These are phyloP conservation scores for Pollenia amentaria DNA, from an alignment of 2,888 invertebrate species.

Conservation along the genomic window DNA sequence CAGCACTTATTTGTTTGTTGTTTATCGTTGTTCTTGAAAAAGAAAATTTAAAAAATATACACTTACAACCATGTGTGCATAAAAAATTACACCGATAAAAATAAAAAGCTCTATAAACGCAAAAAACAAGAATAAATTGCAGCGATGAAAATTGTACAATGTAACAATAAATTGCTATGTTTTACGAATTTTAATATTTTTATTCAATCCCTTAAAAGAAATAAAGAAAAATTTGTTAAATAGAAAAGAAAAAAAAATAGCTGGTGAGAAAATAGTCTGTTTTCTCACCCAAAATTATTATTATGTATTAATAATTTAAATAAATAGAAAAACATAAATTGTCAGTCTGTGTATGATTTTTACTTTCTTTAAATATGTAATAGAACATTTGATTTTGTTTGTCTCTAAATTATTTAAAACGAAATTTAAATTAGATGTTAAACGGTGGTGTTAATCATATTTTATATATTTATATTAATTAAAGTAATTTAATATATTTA, in stretches of 20 bases:
- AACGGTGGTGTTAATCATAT: slow-evolving; percentile 66
- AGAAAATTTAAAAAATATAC: no score
- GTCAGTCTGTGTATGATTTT: slow-evolving; percentile 60
- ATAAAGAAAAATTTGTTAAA: background rate
- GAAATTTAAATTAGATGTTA: slow-evolving; percentile 44
- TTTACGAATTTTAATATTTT: no score
- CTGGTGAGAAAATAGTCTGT: no score
- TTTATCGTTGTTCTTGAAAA: no score
- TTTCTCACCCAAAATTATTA: background rate
- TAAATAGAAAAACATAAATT: slow-evolving; percentile 51
- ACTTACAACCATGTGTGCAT: no score
- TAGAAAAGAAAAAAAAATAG: background rate
- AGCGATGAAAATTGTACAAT: no score
- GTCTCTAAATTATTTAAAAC: slow-evolving; percentile 54
- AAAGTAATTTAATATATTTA: background rate
- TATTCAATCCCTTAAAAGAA: no score
- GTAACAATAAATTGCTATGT: no score
- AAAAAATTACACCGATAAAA: no score
- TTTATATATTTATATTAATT: slow-evolving; percentile 29
- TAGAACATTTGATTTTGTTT: slow-evolving; percentile 35
- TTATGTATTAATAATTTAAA: slow-evolving; percentile 1
- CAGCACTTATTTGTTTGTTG: no score
- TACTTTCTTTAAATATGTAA: background rate
- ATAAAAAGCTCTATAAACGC: no score
- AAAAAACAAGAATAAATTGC: no score